Conservation (phyloP, 2,113 vertebrate genomes). For the Mesoclemmys tuberculata region DNA sequence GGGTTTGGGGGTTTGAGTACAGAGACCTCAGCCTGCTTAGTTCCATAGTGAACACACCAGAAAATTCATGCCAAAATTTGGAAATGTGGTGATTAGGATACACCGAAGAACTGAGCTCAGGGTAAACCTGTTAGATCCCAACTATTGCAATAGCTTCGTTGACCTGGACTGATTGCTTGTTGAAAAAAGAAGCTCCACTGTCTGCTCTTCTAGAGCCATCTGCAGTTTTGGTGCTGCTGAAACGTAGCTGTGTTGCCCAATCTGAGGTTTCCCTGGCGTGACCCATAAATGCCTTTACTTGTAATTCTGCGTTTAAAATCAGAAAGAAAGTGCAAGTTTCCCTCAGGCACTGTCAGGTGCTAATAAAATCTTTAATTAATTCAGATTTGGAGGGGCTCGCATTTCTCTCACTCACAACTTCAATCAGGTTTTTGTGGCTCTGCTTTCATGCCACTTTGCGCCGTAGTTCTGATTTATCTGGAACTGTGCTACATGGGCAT, state of each 20-base stretch:
- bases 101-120: background rate
- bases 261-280: background rate
- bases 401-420: conserved; percentile 73
- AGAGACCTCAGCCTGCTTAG: background rate
- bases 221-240: background rate
- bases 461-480: conserved; percentile 72
- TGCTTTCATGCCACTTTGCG: conserved; percentile 74
- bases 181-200: background rate
- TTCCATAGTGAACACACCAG: background rate
- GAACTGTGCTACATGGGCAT: conserved; percentile 56
- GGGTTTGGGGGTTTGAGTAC: background rate
- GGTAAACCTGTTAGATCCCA: background rate
- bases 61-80: background rate
- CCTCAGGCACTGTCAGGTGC: conserved; percentile 68
- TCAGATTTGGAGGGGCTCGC: conserved; percentile 72
- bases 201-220: background rate
- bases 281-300: conserved; percentile 29
- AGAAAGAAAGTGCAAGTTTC: conserved; percentile 37
- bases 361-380: conserved; percentile 80
- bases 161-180: background rate
- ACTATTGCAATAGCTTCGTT: background rate
- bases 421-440: conserved; percentile 62
- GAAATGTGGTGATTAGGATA: background rate
- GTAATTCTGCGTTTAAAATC: conserved; percentile 62
- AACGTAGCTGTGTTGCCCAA: background rate